Percentiles rank a stretch among this genome's conserved stretches.
These are phyloP conservation scores for Rutilus rutilus DNA, from an alignment of 2,113 vertebrate genomes.

Conservation along the genomic window DNA sequence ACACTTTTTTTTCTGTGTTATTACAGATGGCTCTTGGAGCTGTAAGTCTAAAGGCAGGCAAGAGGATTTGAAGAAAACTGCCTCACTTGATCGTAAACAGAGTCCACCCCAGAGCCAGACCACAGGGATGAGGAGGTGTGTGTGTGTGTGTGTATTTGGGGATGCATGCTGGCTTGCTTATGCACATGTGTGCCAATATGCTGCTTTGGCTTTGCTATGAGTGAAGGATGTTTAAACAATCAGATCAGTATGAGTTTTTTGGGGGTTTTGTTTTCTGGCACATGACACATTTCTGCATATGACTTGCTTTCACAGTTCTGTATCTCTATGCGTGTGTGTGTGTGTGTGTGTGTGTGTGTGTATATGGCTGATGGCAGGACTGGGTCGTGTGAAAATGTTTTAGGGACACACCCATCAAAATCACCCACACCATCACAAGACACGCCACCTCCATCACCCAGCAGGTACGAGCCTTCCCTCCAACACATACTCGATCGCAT, in stretches of 20 bases:
- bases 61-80: constrained; percentile 76
- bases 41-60: constrained; percentile 72
- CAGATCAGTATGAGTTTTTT: not conserved
- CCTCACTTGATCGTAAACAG: constrained; percentile 75
- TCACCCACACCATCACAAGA: constrained; percentile 75
- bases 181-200: not conserved
- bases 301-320: constrained; percentile 45
- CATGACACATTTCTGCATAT: constrained; percentile 26
- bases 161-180: constrained; percentile 12
- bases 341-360: constrained; percentile 40
- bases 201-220: constrained; percentile 23
- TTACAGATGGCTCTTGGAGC: constrained; percentile 75
- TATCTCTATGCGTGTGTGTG: constrained; percentile 38
- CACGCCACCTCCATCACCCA: constrained; percentile 83
- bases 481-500: constrained; percentile 28
- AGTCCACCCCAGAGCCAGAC: constrained; percentile 68
- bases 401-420: constrained; percentile 71
- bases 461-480: constrained; percentile 70
- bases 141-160: constrained; percentile 61
- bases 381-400: constrained; percentile 80
- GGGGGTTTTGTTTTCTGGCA: constrained; percentile 1
- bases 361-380: constrained; percentile 72
- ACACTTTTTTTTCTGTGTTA: not conserved
- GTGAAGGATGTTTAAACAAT: constrained; percentile 12
- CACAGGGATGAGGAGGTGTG: constrained; percentile 78